Conservation (phyloP, 2,888 invertebrate species). For the Phyto melanocephala region DNA sequence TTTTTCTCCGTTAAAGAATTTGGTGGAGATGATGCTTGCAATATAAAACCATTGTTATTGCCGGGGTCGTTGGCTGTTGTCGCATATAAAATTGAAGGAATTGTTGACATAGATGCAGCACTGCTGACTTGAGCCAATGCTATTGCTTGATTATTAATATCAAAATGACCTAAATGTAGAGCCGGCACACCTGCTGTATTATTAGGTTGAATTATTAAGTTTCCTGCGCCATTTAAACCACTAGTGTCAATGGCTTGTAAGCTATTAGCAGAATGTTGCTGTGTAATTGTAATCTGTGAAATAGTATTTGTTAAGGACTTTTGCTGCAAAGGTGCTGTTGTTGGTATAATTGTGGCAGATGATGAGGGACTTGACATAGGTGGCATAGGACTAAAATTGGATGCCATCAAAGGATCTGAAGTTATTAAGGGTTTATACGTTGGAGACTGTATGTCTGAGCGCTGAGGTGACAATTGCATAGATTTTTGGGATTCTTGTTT, state of each 20-base stretch:
- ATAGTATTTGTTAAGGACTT: background rate
- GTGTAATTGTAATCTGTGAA: slow-evolving; percentile 35
- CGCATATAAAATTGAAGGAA: slow-evolving; percentile 67
- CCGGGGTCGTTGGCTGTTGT: slow-evolving; percentile 42
- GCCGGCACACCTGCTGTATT: slow-evolving; percentile 12
- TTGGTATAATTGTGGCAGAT: slow-evolving; percentile 44
- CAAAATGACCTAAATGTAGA: slow-evolving; percentile 62
- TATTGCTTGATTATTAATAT: slow-evolving; percentile 56
- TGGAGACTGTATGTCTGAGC: slow-evolving; percentile 57
- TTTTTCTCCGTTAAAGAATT: slow-evolving; percentile 59
- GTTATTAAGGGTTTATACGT: slow-evolving; percentile 70
- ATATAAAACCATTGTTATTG: slow-evolving; percentile 68
- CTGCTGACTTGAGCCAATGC: slow-evolving; percentile 48
- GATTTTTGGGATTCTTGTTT: slow-evolving; percentile 68
- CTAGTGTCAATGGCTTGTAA: slow-evolving; percentile 70
- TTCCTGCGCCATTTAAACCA: slow-evolving; percentile 21
- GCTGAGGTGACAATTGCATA: slow-evolving; percentile 56
- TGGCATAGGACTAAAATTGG: slow-evolving; percentile 69
- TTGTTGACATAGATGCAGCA: slow-evolving; percentile 43
- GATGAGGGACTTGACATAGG: slow-evolving; percentile 57
- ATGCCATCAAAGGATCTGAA: slow-evolving; percentile 73
- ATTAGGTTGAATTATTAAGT: slow-evolving; percentile 43
- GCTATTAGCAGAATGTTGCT: slow-evolving; percentile 67
- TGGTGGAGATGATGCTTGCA: slow-evolving; percentile 67
- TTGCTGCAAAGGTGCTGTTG: slow-evolving; percentile 24